Percentiles rank a stretch among this genome's conserved stretches.
Evolutionary conservation across 2,113 vertebrate species (phyloP).

Genomic region (Ciconia boyciana): DNA sequence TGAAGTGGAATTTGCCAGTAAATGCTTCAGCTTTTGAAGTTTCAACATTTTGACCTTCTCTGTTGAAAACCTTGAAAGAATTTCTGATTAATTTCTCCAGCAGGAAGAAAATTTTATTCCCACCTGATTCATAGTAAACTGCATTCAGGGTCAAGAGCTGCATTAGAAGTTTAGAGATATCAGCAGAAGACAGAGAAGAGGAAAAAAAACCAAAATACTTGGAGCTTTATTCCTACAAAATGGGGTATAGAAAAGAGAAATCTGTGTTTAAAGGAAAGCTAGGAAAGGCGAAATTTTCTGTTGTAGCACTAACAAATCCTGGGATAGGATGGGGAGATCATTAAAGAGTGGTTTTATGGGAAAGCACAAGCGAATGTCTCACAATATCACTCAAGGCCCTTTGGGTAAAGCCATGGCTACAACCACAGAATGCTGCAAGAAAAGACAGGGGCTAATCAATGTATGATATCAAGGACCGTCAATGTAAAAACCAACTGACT

Average conservation of each 20-base stretch:
- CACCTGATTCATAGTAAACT: background rate
- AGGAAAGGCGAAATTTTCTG: background rate
- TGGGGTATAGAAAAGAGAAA: background rate
- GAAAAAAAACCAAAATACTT: background rate
- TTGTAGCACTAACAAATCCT: background rate
- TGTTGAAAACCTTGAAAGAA: background rate
- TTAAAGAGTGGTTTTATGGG: background rate
- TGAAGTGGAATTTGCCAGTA: background rate
- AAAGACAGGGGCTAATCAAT: background rate
- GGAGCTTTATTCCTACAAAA: background rate
- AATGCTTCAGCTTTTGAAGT: background rate
- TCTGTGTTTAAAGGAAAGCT: background rate
- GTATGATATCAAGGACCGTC: background rate
- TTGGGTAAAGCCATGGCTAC: background rate
- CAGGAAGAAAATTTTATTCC: background rate
- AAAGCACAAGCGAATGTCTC: background rate
- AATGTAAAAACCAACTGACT: background rate
- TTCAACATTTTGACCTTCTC: background rate
- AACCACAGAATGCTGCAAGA: background rate
- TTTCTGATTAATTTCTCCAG: background rate
- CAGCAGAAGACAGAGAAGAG: background rate
- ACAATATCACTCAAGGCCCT: background rate
- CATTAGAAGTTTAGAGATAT: background rate
- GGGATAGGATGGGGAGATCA: background rate
- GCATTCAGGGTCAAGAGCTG: background rate